Base-by-base conservation (phyloP, 2,113 vertebrate genomes). In the Plecotus auritus region DNA sequence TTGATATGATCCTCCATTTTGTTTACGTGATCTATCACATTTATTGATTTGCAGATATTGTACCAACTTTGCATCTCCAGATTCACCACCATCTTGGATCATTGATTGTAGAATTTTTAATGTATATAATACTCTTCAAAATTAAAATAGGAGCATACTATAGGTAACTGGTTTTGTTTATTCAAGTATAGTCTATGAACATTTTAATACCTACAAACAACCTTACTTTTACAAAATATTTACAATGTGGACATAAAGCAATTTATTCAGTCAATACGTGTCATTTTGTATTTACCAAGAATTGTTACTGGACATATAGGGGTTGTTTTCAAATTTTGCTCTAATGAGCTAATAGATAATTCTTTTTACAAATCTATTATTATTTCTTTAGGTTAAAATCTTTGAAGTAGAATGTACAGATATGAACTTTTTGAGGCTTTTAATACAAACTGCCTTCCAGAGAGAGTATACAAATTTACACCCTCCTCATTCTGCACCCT, bases 171-270 rank as follows among this genome's bases (percentile, higher is more conserved):
- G 69, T 22, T 64, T 88, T 91, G 42, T 59, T 93, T 54, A 59
- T 74, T 94, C 42, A 93, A 49, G 77, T 35, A 51, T 10, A 85
- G 11, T 26, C 61, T 85, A 32, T 40, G 18, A 17, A 69, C n/a
- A 59, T 86, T 35, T 84, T 78, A 76, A 64, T 35, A 32, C 30
- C 66, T 80, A 64, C 51, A 83, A 88, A 47, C 30, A 89, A 73
- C 30, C 14, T 88, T 90, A 69, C 37, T 9, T 89, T 92, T 85
- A 85, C 20, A 94, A 61, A 23, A 59, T 82, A 84, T 93, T 93
- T 88, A 87, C 9, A 73, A 56, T 47, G 28, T 40, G 82, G 35
- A 10, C 45, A 28, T 35, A 74, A 70, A 87, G 73, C n/a, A 49
- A 74, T 78, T 93, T 72, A 91, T 78, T 89, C 9, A 47, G 32